Base-by-base conservation (phyloP, 2,888 invertebrate genomes). In the Parthenolecanium corni region DNA sequence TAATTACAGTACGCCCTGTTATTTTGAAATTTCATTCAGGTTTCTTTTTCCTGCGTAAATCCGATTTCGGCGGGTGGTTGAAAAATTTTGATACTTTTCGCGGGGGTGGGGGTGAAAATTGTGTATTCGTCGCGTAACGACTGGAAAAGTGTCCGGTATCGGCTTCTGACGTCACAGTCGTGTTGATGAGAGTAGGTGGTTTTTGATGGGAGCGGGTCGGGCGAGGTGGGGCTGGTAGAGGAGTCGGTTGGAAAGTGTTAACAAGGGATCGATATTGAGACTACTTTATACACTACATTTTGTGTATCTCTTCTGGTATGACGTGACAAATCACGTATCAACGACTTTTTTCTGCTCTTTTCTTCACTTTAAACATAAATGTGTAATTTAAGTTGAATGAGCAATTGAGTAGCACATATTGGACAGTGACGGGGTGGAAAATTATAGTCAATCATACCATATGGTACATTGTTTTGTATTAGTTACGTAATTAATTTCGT, bases 321-420 rank as follows among this genome's bases (percentile, higher is more conserved):
- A 49, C 49, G 49, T 49, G 49, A 49, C 49, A 49, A 49, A 21
- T 49, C 49, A 12, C 21, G 49, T 49, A 49, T n/a, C n/a, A n/a
- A n/a, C 49, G 49, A 11, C 14, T 18, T 21, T 18, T 42, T 42
- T 42, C 14, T 14, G 5, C 31, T 31, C 9, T 31, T 31, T 31
- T n/a, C n/a, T n/a, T n/a, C n/a, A n/a, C n/a, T n/a, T n/a, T n/a
- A 12, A 38, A 38, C 38, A 38, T 38, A 12, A 38, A 38, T 14
- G 38, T 38, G 38, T 38, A 38, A 38, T 38, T 11, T 6, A 11
- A 11, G 38, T 14, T 14, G 31, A 31, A 31, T 31, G 31, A 31
- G 9, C 31, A 4, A 31, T 9, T 31, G 31, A 31, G 9, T 31
- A 6, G 31, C 9, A 31, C n/a, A n/a, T n/a, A n/a, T n/a, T 31